A percentile compares a stretch with the other conserved stretches of the same genome.
These are phyloP conservation scores for Blennius ocellaris DNA, from an alignment of 2,113 vertebrate genomes.

Conservation along the genomic window DNA sequence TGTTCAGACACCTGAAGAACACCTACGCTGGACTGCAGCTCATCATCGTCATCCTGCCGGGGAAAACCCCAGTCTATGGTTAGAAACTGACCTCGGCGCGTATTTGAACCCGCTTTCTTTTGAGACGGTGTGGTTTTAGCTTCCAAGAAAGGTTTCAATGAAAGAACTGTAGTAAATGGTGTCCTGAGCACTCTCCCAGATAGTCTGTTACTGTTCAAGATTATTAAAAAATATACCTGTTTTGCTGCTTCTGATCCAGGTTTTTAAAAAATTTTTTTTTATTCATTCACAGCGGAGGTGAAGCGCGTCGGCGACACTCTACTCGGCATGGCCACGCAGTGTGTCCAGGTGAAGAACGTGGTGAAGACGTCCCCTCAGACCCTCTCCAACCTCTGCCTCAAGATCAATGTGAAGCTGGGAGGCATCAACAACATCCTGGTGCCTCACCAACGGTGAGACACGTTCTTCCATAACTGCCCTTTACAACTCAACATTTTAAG, in stretches of 20 bases:
- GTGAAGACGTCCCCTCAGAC: conserved; percentile 99
- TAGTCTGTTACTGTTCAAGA: too few species aligned
- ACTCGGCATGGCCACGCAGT: conserved; percentile 97
- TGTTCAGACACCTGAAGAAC: conserved; percentile 99
- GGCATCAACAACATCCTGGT: conserved; percentile 99
- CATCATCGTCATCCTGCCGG: conserved; percentile 97
- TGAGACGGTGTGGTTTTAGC: too few species aligned
- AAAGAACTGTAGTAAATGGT: too few species aligned
- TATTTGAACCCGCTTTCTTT: too few species aligned
- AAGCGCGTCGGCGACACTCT: conserved; percentile 98
- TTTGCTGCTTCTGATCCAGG: background rate
- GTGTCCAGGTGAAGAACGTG: conserved; percentile 99
- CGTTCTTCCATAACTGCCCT: background rate
- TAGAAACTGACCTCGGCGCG: conserved; percentile 36
- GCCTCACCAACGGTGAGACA: conserved; percentile 94
- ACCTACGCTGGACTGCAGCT: conserved; percentile 98
- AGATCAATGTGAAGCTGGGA: conserved; percentile 99
- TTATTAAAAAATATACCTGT: too few species aligned
- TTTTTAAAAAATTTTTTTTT: conserved; percentile 2
- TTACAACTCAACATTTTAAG: too few species aligned
- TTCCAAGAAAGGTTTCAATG: too few species aligned
- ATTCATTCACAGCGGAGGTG: conserved; percentile 88
- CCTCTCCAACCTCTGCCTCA: conserved; percentile 99
- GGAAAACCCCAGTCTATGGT: conserved; percentile 95
- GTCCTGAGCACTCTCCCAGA: too few species aligned